Evolutionary conservation across 2,888 invertebrate genomes (phyloP).

Genomic region (Drosophila mulleri): DNA sequence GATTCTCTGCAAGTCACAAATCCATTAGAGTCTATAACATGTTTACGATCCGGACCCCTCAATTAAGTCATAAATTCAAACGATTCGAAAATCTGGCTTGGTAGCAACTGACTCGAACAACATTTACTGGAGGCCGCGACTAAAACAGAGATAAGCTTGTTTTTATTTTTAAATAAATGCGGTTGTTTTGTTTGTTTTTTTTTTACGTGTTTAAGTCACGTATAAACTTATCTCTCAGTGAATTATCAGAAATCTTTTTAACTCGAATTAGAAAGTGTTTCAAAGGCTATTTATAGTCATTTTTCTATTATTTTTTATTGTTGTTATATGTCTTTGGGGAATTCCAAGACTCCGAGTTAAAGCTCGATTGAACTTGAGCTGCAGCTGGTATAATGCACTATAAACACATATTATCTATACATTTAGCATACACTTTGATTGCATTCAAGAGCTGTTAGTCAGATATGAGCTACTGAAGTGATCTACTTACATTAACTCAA

Average conservation of each 20-base stretch:
- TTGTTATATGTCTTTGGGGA: background rate
- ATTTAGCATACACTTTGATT: background rate
- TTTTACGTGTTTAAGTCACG: slow-evolving; percentile 11
- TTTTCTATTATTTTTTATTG: background rate
- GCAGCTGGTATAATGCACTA: background rate
- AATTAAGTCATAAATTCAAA: slow-evolving; percentile 37
- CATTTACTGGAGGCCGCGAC: slow-evolving; percentile 11
- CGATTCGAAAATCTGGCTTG: slow-evolving; percentile 19
- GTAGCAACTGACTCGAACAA: slow-evolving; percentile 31
- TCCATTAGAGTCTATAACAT: background rate
- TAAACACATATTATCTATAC: background rate
- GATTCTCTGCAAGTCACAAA: slow-evolving; percentile 62
- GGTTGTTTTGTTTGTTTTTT: background rate
- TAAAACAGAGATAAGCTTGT: slow-evolving; percentile 43
- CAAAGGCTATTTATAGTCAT: background rate
- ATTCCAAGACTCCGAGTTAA: background rate
- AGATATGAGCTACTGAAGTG: background rate
- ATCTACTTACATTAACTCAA: background rate
- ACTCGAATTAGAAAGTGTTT: background rate
- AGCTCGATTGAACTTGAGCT: background rate
- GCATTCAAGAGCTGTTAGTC: background rate
- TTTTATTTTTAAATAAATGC: background rate
- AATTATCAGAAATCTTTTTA: background rate
- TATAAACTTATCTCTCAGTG: slow-evolving; percentile 19
- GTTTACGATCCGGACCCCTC: slow-evolving; percentile 1